Evolutionary conservation across 2,797 vertebrate genomes (phyloP), one percentile per base, ranked within the genome.

Genomic region (Bovichtus variegatus): DNA sequence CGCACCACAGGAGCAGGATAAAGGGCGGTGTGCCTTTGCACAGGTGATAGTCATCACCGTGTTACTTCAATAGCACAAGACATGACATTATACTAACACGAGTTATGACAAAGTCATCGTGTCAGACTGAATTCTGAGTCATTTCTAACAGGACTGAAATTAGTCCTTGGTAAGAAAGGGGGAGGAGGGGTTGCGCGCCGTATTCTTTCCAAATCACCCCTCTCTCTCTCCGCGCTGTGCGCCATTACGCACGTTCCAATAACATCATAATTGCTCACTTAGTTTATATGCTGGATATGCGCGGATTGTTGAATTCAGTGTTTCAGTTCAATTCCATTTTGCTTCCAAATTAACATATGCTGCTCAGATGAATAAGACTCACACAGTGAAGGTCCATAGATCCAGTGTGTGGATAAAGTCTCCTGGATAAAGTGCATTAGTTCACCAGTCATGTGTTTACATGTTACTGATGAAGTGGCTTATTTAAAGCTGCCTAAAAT

Each of bases 21-120:
- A 91, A 93, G 88, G 88, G 87, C 84, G 90, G 90, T 67, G 90
- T 62, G 88, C 89, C 63, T 84, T 44, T 74, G 80, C 80, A 84
- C 89, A 93, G 92, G 91, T 91, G 92, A 94, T 90, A 93, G 93
- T 93, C 92, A 92, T 94, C 91, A 77, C 82, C 76, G 71, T 78
- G 81, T 83, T 84, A 87, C 92, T 93, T 83, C 76, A 90, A 82
- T 75, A 92, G 90, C 87, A 89, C 88, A 71, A 86, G 85, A 87
- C 89, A 74, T 88, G 87, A 82, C 91, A 90, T 88, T 90, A 89
- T 38, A 78, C 79, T 65, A 82, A 83, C 90, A 89, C 71, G 73
- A 78, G 51, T 84, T 87, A 87, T 87, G 86, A 87, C 89, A 86
- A 86, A 90, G 84, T 84, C 82, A 57, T 70, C 53, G 75, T 82